Evolutionary conservation across 2,888 invertebrate species (phyloP), one percentile per base, ranked within the genome.

Genomic region (Meteorus colon): DNA sequence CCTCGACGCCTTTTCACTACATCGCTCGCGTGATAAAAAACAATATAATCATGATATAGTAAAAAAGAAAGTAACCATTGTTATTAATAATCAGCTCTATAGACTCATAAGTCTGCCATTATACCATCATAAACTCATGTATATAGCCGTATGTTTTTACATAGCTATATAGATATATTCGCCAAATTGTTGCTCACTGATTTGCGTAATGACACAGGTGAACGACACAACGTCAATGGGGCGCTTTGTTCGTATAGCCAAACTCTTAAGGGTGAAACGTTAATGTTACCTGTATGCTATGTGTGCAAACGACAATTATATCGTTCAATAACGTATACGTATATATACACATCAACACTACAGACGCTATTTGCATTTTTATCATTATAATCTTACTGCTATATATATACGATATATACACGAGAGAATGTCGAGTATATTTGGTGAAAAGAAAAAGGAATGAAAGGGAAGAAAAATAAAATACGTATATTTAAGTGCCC

Each of bases 21-120:
- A 45, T n/a, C 72, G 45, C 73, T 76, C 68, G 76, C 76, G 76
- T 76, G 76, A 73, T 76, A 67, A 48, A 48, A 73, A 76, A 76
- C 73, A 76, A 76, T 76, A 76, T 73, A 76, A 67, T 74, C 24
- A 75, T 70, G 65, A 75, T 75, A 55, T 19, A 1, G 2, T 24
- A 19, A 55, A 19, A 55, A 55, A 55, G 16, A 16, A 51, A 51
- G 6, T n/a, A 19, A 55, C 19, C n/a, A 55, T 55, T 55, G 55
- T 55, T 55, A 55, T 55, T 55, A 55, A 55, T 55, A 55, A 55
- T 55, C 55, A 55, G 24, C n/a, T 48, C 55, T 19, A 55, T 19
- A 24, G 19, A 55, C 19, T 55, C 19, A 55, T 19, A 55, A 55
- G 19, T 19, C 55, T 19, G 6, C n/a, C 10, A 55, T 55, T 55